Conservation (phyloP, 2,888 invertebrate species). For the Cremastinae sp. region DNA sequence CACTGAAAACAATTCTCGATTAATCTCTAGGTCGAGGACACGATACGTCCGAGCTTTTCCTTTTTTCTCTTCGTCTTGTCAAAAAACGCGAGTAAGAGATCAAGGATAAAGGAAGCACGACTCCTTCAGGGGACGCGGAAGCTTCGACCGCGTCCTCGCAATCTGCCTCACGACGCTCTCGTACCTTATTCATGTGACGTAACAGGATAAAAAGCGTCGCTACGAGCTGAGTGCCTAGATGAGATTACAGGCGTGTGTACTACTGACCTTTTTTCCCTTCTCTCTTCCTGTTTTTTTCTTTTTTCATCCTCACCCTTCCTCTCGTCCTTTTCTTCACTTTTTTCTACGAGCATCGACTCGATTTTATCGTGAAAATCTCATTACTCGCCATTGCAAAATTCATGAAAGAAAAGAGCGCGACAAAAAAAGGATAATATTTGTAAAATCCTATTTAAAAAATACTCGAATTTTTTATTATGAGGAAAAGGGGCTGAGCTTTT, state of each 20-base stretch:
- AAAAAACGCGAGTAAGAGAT: constrained; percentile 14
- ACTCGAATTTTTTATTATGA: too few species aligned
- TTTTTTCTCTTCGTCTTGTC: not conserved
- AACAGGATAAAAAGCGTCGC: constrained; percentile 80
- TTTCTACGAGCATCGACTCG: constrained; percentile 19
- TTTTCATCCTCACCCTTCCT: not conserved
- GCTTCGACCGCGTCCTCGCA: constrained; percentile 44
- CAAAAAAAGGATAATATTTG: not conserved
- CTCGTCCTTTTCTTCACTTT: constrained; percentile 7
- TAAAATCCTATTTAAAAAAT: too few species aligned
- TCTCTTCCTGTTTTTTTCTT: constrained; percentile 23
- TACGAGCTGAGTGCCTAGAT: constrained; percentile 77
- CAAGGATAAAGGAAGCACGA: too few species aligned
- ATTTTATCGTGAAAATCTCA: constrained; percentile 32
- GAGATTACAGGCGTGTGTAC: constrained; percentile 77
- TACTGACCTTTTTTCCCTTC: constrained; percentile 65
- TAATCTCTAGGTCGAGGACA: not conserved
- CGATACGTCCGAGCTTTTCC: not conserved
- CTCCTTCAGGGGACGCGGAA: constrained; percentile 21
- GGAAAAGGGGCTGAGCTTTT: too few species aligned
- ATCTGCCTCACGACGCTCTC: constrained; percentile 54
- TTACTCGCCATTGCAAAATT: constrained; percentile 37
- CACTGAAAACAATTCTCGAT: constrained; percentile 12
- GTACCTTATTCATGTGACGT: constrained; percentile 80
- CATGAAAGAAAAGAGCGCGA: not conserved